phyloP scores from a whole-genome alignment of 2,797 vertebrate species.

The Alectoris magna region DNA sequence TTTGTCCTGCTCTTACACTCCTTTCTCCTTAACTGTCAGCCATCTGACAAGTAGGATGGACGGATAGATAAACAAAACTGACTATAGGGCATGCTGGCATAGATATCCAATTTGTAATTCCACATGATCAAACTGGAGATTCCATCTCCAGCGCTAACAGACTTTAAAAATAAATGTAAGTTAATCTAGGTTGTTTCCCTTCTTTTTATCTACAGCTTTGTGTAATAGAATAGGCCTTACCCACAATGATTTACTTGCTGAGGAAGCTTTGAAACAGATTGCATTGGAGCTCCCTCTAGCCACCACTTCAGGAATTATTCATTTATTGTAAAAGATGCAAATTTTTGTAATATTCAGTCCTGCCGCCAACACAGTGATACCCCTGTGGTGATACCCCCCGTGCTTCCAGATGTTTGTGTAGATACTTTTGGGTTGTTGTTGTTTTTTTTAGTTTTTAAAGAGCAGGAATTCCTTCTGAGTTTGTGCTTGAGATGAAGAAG shows the following conservation, averaged over 20 bases:
- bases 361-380: accelerated
- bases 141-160: background rate
- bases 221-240: accelerated
- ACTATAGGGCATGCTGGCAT: background rate
- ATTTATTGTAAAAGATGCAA: background rate
- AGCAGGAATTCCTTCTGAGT: background rate
- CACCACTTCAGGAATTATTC: background rate
- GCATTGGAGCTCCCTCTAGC: slow-evolving; percentile 70
- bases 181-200: background rate
- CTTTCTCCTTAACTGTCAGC: background rate
- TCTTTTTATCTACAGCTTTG: background rate
- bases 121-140: background rate
- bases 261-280: background rate
- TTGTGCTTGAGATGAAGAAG: background rate
- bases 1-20: background rate
- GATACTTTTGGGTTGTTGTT: background rate
- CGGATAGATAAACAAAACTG: accelerated
- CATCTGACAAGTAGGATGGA: background rate
- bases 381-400: too few relatives aligned
- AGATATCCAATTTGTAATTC: background rate
- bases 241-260: accelerated
- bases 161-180: background rate
- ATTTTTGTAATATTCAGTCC: accelerated
- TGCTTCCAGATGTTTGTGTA: accelerated
- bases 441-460: background rate